Evolutionary conservation across 2,113 vertebrate species (phyloP), one percentile per base, ranked within the genome.

Genomic region (Festucalex cinctus): DNA sequence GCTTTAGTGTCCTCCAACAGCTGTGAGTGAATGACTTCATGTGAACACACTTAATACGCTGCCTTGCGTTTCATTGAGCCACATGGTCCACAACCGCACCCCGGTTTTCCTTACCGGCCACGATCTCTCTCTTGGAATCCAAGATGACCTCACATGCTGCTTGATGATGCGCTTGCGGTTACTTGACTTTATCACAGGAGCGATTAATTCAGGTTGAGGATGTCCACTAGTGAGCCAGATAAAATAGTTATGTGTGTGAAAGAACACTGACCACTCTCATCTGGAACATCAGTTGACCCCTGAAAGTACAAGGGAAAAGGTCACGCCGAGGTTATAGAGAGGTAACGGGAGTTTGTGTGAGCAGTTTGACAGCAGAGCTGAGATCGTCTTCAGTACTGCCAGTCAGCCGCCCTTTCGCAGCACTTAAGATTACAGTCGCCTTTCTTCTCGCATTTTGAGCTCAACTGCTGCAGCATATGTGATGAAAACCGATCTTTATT

Each of bases 401-500:
- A 77, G 65, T 83, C 54, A 78, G 65, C 74, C 66, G 54, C 68
- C 58, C 65, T 79, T 73, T 76, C 65, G 70, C 39, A 60, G 72
- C 56, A 24, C 77, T 77, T 77, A 68, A 62, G 32, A 76, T 86
- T 78, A 68, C 80, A 72, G 63, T 83, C 74, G 83, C 69, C 70
- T 58, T 69, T 76, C 68, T 39, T 59, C 68, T 78, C 74, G 69
- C 62, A 77, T 69, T 88, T 80, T 71, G 67, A 49, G 49, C 68
- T 65, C 59, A 32, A 37, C 32, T 70, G 60, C 63, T 53, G 71
- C 74, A 66, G 63, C 35, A 0, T 28, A 66, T 26, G 44, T 28
- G 41, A 37, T 74, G 77, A 73, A 87, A 85, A 75, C 67, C 62
- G 65, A 88, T 73, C 82, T 82, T 86, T 88, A 88, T 87, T 84